A percentile compares a stretch with the other conserved stretches of the same genome.
phyloP scores from a whole-genome alignment of 2,113 vertebrate species.

The Periophthalmodon schlosseri region DNA sequence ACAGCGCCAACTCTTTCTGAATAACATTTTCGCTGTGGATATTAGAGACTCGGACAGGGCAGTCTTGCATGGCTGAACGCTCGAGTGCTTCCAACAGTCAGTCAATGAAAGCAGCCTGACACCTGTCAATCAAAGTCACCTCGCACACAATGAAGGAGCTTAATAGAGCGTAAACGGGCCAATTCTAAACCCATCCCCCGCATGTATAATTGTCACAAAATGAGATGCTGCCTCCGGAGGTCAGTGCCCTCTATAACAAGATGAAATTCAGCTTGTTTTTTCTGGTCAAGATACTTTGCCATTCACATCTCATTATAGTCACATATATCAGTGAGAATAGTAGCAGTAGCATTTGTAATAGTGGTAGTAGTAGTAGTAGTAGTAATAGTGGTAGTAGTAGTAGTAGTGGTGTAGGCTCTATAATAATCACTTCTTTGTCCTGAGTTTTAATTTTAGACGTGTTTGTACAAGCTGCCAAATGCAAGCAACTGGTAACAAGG shows the following conservation, averaged over 20 bases:
- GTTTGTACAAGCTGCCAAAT: neutral
- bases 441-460: neutral
- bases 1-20: neutral
- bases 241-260: neutral
- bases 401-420: neutral
- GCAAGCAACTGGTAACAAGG: neutral
- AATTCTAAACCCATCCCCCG: neutral
- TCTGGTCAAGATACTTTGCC: neutral
- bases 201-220: neutral
- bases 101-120: constrained; percentile 7
- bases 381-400: no score
- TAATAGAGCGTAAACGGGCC: neutral
- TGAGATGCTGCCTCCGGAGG: neutral
- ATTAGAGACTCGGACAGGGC: neutral
- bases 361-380: neutral
- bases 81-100: neutral
- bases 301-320: neutral
- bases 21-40: neutral
- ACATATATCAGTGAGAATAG: neutral
- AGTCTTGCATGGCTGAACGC: neutral
- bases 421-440: neutral
- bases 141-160: constrained; percentile 2
- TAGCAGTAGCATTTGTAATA: neutral
- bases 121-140: constrained; percentile 11
- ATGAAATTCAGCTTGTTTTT: neutral